A percentile compares a stretch with the other conserved stretches of the same genome.
phyloP scores from a whole-genome alignment of 2,888 invertebrate genomes.

The Odontomyia ornata region DNA sequence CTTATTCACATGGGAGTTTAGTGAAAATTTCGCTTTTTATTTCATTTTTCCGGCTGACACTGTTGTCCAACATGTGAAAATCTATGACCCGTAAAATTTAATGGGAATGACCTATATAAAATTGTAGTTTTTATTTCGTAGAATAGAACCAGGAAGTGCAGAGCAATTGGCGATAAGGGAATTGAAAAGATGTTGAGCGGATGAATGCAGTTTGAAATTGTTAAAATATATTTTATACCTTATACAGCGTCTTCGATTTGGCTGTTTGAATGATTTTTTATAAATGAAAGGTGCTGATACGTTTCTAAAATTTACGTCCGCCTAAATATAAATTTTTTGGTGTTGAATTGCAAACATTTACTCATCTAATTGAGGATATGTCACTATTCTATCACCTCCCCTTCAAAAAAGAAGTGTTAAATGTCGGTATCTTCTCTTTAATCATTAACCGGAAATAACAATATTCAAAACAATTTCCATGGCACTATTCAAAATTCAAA shows the following conservation, averaged over 20 bases:
- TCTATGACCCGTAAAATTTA: no score
- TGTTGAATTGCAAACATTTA: no score
- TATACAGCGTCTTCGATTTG: no score
- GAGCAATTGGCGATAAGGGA: neutral
- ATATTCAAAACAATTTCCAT: constrained; percentile 34
- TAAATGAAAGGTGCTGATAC: neutral
- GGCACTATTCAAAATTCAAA: neutral
- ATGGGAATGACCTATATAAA: no score
- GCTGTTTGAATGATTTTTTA: no score
- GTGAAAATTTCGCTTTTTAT: neutral
- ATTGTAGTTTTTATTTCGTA: neutral
- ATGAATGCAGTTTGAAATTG: no score
- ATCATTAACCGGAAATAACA: constrained; percentile 32
- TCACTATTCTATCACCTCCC: no score
- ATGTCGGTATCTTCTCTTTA: neutral
- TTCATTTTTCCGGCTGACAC: neutral
- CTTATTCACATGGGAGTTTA: neutral
- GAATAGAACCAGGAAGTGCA: neutral
- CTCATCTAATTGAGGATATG: no score
- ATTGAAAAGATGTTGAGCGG: neutral
- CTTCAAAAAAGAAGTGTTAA: no score
- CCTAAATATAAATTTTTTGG: neutral
- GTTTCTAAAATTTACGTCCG: neutral
- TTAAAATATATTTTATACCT: no score
- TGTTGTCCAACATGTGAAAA: neutral